A percentile compares a stretch with the other conserved stretches of the same genome.
These are phyloP conservation scores for Trichonephila clavipes DNA, from an alignment of 1,140 invertebrate genomes.

Conservation along the genomic window DNA sequence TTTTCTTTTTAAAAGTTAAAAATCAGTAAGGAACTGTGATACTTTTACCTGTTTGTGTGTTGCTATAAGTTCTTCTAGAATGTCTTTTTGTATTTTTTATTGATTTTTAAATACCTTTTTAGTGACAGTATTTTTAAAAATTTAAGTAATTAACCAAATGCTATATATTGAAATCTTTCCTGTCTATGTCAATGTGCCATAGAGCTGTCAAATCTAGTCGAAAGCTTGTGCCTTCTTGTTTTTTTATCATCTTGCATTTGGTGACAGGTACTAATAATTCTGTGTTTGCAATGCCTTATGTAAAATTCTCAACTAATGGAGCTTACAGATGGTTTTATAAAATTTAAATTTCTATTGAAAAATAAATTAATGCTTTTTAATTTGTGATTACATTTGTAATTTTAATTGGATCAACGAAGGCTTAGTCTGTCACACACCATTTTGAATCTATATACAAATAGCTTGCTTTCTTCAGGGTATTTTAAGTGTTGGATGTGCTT, in stretches of 20 bases:
- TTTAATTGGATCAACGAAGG: neutral
- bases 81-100: too few relatives aligned
- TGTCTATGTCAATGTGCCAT: neutral
- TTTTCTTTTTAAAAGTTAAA: too few relatives aligned
- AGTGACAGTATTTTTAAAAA: too few relatives aligned
- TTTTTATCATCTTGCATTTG: neutral
- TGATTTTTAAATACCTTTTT: too few relatives aligned
- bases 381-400: neutral
- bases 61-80: too few relatives aligned
- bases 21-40: too few relatives aligned
- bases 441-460: neutral
- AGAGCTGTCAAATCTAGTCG: neutral
- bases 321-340: neutral
- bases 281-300: neutral
- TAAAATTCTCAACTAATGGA: neutral
- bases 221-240: conserved; percentile 31
- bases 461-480: neutral
- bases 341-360: neutral
- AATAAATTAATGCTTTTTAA: neutral
- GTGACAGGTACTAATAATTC: neutral
- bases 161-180: neutral
- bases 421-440: neutral
- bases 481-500: neutral
- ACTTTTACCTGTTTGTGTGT: too few relatives aligned
- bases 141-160: neutral